These are phyloP conservation scores for Drosophila quinaria DNA, from an alignment of 2,888 invertebrate genomes.

Conservation along the genomic window DNA sequence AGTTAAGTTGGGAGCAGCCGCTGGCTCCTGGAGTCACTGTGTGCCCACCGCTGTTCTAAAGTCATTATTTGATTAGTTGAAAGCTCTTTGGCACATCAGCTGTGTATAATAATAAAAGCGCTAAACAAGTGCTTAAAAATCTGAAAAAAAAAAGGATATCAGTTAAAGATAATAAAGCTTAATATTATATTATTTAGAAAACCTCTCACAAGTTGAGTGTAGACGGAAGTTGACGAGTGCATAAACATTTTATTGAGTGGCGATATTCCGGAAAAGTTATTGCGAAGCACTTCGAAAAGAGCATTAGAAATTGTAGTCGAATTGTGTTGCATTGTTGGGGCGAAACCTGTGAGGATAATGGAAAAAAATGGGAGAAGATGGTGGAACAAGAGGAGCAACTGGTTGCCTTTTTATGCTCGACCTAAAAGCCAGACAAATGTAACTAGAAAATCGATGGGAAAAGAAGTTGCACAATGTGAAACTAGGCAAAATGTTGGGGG, in stretches of 20 bases:
- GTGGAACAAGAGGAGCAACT: conserved; percentile 53
- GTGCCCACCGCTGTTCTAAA: no score
- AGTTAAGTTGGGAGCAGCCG: no score
- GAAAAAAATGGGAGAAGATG: background rate
- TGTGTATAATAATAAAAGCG: no score
- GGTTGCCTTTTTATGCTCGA: conserved; percentile 66
- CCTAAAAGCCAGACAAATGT: conserved; percentile 79
- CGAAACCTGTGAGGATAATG: background rate
- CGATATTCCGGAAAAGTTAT: conserved; percentile 20
- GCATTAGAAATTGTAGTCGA: conserved; percentile 39
- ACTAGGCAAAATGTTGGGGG: background rate
- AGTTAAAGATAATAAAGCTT: background rate
- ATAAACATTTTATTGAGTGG: conserved; percentile 26
- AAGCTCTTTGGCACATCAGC: background rate
- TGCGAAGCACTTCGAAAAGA: conserved; percentile 36
- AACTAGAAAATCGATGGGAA: conserved; percentile 65
- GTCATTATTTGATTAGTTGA: no score
- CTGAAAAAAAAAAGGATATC: background rate
- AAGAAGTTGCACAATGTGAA: conserved; percentile 64
- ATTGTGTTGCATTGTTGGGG: conserved; percentile 41
- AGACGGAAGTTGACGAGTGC: conserved; percentile 19
- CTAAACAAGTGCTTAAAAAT: no score
- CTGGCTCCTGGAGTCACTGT: no score
- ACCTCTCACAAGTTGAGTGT: background rate
- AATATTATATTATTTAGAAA: background rate